phyloP scores from a whole-genome alignment of 2,888 invertebrate species.

The Sinotaia quadrata region DNA sequence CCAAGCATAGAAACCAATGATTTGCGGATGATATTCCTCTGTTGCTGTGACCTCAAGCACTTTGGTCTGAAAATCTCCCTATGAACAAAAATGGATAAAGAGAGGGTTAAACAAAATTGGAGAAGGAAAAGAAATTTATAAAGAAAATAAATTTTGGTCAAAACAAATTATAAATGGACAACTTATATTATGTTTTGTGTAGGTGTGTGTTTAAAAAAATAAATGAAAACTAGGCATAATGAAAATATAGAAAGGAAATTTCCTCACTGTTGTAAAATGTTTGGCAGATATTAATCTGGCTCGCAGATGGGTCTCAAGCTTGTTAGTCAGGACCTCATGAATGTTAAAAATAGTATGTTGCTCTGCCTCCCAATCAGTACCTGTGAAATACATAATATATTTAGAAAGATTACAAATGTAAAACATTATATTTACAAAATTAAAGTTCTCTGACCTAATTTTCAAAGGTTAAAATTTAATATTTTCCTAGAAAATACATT shows the following conservation, averaged over 20 bases:
- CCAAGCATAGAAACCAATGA: constrained; percentile 49
- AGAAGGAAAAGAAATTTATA: neutral
- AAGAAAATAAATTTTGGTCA: neutral
- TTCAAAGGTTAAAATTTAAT: no score
- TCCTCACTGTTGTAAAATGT: neutral
- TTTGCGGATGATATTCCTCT: constrained; percentile 40
- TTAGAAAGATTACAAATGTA: no score
- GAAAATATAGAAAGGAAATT: neutral
- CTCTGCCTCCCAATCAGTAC: neutral
- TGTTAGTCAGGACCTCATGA: neutral
- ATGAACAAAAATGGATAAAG: constrained; percentile 7
- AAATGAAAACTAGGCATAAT: no score
- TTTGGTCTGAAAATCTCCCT: constrained; percentile 36
- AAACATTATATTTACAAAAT: no score
- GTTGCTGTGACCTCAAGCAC: constrained; percentile 25
- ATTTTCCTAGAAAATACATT: no score
- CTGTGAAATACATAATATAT: neutral
- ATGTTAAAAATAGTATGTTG: neutral
- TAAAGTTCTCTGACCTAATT: no score
- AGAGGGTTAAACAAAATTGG: neutral
- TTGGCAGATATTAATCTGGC: neutral
- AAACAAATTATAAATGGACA: neutral
- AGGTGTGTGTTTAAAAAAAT: no score
- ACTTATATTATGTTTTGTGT: no score
- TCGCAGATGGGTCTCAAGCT: constrained; percentile 4